phyloP scores from a whole-genome alignment of 2,797 vertebrate species.

The Mormyrus proboscirostris region DNA sequence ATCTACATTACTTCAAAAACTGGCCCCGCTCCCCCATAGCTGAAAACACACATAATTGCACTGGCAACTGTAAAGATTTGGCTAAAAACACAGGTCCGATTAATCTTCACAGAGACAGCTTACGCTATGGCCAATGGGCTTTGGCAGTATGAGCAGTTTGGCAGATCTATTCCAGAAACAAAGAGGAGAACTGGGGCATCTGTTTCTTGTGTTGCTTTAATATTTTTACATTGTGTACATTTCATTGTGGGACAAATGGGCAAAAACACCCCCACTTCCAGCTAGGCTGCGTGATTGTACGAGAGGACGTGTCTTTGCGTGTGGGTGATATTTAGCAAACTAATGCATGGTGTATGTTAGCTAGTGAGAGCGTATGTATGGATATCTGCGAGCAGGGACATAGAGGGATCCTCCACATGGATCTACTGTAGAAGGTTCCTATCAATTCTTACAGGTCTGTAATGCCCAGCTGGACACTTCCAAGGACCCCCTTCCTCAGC shows the following conservation, averaged over 20 bases:
- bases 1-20: neutral
- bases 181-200: slow-evolving; percentile 29
- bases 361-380: neutral
- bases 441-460: neutral
- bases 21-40: neutral
- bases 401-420: neutral
- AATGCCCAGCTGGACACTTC: neutral
- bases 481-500: neutral
- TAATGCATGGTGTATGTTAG: neutral
- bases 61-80: neutral
- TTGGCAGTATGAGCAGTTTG: slow-evolving; percentile 19
- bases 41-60: neutral
- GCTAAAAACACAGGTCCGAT: slow-evolving; percentile 9
- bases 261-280: neutral
- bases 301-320: neutral
- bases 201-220: slow-evolving; percentile 23
- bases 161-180: slow-evolving; percentile 38
- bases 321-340: neutral
- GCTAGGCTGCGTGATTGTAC: neutral
- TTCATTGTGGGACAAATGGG: slow-evolving; percentile 9
- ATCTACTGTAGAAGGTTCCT: neutral
- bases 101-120: slow-evolving; percentile 13
- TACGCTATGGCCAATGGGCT: neutral
- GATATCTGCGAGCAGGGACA: neutral
- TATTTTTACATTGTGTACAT: slow-evolving; percentile 21